These are phyloP conservation scores for Zeuzera pyrina DNA, from an alignment of 2,888 invertebrate species.

Conservation along the genomic window DNA sequence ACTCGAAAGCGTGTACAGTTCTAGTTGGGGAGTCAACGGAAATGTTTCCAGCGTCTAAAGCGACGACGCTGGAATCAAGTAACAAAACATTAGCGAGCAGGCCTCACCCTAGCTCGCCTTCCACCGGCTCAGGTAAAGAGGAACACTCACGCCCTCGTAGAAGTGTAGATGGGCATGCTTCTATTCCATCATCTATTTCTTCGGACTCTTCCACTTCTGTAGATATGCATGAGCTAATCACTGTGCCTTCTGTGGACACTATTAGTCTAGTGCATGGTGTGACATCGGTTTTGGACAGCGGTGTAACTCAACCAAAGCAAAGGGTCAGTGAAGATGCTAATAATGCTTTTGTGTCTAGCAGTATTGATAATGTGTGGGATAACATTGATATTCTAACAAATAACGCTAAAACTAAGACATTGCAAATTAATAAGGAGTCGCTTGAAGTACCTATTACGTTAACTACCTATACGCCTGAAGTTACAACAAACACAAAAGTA, in stretches of 20 bases:
- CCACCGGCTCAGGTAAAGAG: conserved; percentile 68
- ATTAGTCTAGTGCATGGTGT: conserved; percentile 67
- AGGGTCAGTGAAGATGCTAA: conserved; percentile 30
- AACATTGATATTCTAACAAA: conserved; percentile 44
- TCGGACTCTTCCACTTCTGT: conserved; percentile 52
- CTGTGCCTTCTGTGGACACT: conserved; percentile 52
- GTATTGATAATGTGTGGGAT: conserved; percentile 29
- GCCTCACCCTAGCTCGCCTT: conserved; percentile 75
- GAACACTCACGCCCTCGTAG: conserved; percentile 79
- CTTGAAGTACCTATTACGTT: background rate
- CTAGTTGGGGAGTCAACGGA: conserved; percentile 85
- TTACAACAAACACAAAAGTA: background rate
- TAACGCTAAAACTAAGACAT: background rate
- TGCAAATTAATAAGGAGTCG: background rate
- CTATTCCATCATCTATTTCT: conserved; percentile 44
- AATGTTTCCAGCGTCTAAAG: conserved; percentile 78
- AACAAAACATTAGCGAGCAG: conserved; percentile 80
- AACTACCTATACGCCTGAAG: background rate
- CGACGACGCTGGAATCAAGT: conserved; percentile 77
- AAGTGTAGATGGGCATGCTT: conserved; percentile 77
- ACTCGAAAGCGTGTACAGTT: conserved; percentile 87
- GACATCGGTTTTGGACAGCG: conserved; percentile 24
- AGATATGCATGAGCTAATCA: conserved; percentile 67
- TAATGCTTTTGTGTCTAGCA: conserved; percentile 42
- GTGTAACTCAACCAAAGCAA: conserved; percentile 24